Evolutionary conservation across 2,888 invertebrate genomes (phyloP).

Genomic region (Azorinus chamasolen): DNA sequence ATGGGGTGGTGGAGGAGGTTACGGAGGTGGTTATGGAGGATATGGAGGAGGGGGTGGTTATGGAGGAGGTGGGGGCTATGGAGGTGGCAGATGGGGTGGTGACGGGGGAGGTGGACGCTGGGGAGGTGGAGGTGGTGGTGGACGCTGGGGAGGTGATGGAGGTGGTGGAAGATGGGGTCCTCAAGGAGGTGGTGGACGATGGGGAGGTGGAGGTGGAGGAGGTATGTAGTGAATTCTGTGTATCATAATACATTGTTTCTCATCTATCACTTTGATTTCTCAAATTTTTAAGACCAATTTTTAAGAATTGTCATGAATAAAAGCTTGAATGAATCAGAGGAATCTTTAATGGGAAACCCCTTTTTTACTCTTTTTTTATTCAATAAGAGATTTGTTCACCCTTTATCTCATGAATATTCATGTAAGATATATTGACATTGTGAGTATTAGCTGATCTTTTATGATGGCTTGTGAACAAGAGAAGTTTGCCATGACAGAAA

Average conservation of each 20-base stretch:
- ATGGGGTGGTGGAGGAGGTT: neutral
- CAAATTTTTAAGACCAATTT: neutral
- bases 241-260: too few species aligned
- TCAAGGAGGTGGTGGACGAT: slow-evolving; percentile 1
- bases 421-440: too few species aligned
- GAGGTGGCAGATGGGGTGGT: slow-evolving; percentile 35
- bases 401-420: too few species aligned
- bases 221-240: neutral
- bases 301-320: too few species aligned
- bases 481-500: too few species aligned
- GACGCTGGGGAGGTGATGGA: slow-evolving; percentile 21
- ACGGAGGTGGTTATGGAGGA: slow-evolving; percentile 10
- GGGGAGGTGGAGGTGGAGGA: slow-evolving; percentile 24
- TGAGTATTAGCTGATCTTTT: too few species aligned
- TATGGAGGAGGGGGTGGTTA: slow-evolving; percentile 42
- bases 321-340: too few species aligned
- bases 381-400: too few species aligned
- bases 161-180: slow-evolving; percentile 16
- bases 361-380: too few species aligned
- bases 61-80: slow-evolving; percentile 29
- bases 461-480: too few species aligned
- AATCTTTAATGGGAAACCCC: too few species aligned
- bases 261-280: too few species aligned
- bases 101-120: slow-evolving; percentile 22
- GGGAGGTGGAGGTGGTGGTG: slow-evolving; percentile 20